Evolutionary conservation across 2,113 vertebrate species (phyloP).

Genomic region (Entelurus aequoreus): DNA sequence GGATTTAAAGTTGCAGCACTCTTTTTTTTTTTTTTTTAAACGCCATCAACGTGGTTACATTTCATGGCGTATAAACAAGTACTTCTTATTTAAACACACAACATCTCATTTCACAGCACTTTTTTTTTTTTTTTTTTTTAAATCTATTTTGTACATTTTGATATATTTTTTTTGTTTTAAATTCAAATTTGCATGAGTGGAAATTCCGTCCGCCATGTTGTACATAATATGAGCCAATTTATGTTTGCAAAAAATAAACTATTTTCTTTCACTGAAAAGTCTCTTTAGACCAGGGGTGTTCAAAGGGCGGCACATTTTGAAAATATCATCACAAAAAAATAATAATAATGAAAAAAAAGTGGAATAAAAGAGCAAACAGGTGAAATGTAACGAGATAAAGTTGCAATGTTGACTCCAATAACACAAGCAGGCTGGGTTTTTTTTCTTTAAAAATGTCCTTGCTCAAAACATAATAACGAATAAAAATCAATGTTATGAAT

Average conservation of each 20-base stretch:
- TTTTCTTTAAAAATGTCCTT: too few species aligned
- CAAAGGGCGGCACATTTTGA: too few species aligned
- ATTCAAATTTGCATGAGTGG: conserved; percentile 33
- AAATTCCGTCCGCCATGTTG: conserved; percentile 44
- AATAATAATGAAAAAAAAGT: too few species aligned
- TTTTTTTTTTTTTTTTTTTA: conserved; percentile 50
- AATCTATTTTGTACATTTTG: conserved; percentile 58
- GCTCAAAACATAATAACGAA: too few species aligned
- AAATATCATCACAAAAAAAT: too few species aligned
- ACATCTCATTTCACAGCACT: conserved; percentile 63
- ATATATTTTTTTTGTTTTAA: conserved; percentile 34
- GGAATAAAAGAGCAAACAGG: too few species aligned
- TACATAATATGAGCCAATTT: conserved; percentile 63
- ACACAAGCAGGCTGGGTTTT: too few species aligned
- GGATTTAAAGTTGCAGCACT: too few species aligned
- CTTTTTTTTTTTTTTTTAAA: too few species aligned
- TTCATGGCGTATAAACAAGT: conserved; percentile 48
- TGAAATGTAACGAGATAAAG: too few species aligned
- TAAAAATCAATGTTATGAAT: too few species aligned
- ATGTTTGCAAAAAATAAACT: conserved; percentile 65
- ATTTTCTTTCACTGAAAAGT: conserved; percentile 53
- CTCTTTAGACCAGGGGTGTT: neutral
- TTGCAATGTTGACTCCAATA: too few species aligned
- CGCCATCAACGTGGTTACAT: conserved; percentile 18
- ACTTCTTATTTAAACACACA: conserved; percentile 64